Base-by-base conservation (phyloP, 1,140 invertebrate genomes). In the Tetragnatha versicolor region DNA sequence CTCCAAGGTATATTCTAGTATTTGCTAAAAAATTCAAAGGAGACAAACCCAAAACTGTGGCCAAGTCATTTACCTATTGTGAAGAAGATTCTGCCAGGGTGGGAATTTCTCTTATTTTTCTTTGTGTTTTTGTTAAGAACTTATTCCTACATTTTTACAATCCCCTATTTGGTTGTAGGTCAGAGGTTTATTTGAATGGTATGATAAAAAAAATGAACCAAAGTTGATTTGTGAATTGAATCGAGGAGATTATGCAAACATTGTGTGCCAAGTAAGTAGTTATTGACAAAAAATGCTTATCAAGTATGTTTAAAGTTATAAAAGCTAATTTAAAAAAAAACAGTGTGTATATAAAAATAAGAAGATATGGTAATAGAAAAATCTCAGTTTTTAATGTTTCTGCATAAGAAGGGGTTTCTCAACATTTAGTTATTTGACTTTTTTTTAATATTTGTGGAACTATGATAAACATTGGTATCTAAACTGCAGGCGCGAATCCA, bases 41-140 rank as follows among this genome's bases (percentile, higher is more conserved):
- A 22, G 6, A 12, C 29, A 68, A 60, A 29, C 75, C 75, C 33
- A 68, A 33, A 45, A 78, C 63, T 31, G 53, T 69, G 45, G 75
- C 75, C 27, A 78, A 78, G 49, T 45, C 75, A 35, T 78, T 78
- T 78, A 69, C 65, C n/a, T 68, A 58, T 60, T 45, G 49, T 47
- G 17, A 22, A 10, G 29, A 68, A n/a, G 75, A 78, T 42, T 7
- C 35, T 33, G 35, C n/a, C 20, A 68, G 39, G 49, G 75, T 78
- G 60, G 27, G 60, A 27, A 17, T 39, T 3, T n/a, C n/a, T 42
- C 39, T 9, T 17, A 7, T 9, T 42, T 42, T 42, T 17, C 17
- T 9, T 42, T 42, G 25, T 55, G 14, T 55, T 55, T 25, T 20
- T 55, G 25, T 42, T 66, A 22, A 65, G 3, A 42, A 72, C 10